These are phyloP conservation scores for Lepidostoma basale DNA, from an alignment of 1,140 invertebrate species.

Conservation along the genomic window DNA sequence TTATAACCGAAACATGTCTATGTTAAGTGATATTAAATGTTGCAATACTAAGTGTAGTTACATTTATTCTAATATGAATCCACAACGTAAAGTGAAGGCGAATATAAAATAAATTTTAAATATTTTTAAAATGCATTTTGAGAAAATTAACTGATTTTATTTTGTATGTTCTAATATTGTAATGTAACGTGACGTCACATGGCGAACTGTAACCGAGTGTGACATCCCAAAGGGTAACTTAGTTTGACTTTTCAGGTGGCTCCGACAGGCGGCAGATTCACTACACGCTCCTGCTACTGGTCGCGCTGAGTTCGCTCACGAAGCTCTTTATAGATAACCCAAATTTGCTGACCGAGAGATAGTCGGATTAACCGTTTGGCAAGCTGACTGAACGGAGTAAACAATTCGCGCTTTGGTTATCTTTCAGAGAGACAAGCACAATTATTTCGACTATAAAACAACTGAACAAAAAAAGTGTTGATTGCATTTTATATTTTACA, in stretches of 20 bases:
- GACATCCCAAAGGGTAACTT: too few relatives aligned
- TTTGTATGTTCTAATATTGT: not conserved
- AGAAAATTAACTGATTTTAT: too few relatives aligned
- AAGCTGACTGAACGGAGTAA: not conserved
- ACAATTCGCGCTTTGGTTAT: not conserved
- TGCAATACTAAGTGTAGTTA: too few relatives aligned
- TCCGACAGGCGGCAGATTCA: not conserved
- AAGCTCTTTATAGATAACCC: conserved; percentile 37
- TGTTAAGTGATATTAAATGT: too few relatives aligned
- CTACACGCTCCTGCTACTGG: conserved; percentile 1
- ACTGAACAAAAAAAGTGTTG: not conserved
- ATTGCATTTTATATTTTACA: not conserved
- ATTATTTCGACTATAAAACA: not conserved
- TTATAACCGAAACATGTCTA: too few relatives aligned
- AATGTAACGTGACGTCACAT: not conserved
- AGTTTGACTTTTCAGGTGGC: conserved; percentile 23
- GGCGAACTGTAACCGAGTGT: too few relatives aligned
- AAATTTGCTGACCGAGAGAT: conserved; percentile 32
- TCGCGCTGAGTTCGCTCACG: conserved; percentile 9
- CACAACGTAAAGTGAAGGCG: too few relatives aligned
- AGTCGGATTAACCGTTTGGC: conserved; percentile 34
- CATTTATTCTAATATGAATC: too few relatives aligned
- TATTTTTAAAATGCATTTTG: not conserved
- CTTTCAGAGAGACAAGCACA: not conserved
- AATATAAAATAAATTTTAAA: too few relatives aligned